Evolutionary conservation across 2,113 vertebrate species (phyloP).

Genomic region (Varanus salvator): DNA sequence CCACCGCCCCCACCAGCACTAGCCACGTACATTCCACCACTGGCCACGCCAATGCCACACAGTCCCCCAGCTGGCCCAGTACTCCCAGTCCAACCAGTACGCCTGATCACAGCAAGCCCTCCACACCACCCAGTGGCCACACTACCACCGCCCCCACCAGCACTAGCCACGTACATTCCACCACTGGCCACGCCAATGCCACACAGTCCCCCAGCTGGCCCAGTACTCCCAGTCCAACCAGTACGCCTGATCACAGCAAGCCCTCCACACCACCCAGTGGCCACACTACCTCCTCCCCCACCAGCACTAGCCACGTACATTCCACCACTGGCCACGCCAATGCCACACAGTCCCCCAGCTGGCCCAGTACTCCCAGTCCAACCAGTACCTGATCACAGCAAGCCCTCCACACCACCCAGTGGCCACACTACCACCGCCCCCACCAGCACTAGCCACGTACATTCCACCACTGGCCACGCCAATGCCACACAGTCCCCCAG

Average conservation of each 20-base stretch:
- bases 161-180: neutral
- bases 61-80: neutral
- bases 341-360: no score
- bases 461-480: no score
- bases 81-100: neutral
- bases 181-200: neutral
- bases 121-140: neutral
- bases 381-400: no score
- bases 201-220: neutral
- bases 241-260: no score
- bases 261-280: neutral
- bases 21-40: neutral
- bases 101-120: neutral
- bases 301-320: no score
- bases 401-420: neutral
- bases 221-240: neutral
- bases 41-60: neutral
- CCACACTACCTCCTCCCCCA: neutral
- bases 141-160: neutral
- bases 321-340: neutral
- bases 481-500: no score
- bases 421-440: neutral
- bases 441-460: no score
- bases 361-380: neutral
- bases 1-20: neutral